Evolutionary conservation across 1,140 invertebrate genomes (phyloP).

Genomic region (Carcinoscorpius rotundicauda): DNA sequence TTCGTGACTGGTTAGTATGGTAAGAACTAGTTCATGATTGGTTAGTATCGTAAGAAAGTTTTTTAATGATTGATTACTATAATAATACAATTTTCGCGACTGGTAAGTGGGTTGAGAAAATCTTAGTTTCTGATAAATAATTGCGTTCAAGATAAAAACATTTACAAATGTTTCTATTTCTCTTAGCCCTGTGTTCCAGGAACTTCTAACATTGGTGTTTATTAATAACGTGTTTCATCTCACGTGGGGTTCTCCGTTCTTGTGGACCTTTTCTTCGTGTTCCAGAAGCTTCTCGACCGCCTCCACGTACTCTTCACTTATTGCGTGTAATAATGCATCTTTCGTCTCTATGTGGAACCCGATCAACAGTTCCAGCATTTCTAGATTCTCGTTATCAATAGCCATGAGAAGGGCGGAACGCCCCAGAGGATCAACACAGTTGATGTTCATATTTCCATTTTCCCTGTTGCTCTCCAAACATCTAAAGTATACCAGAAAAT

Average conservation of each 20-base stretch:
- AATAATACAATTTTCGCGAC: too few species aligned
- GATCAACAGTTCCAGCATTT: constrained; percentile 94
- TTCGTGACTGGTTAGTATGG: too few species aligned
- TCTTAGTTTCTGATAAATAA: too few species aligned
- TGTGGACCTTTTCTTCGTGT: constrained; percentile 73
- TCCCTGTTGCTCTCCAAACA: constrained; percentile 1
- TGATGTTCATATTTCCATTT: constrained; percentile 66
- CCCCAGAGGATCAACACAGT: constrained; percentile 92
- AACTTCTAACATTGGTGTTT: too few species aligned
- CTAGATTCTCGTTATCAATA: constrained; percentile 97
- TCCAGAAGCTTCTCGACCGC: constrained; percentile 90
- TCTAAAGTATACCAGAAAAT: constrained; percentile 28
- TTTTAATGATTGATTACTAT: too few species aligned
- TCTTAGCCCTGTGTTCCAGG: too few species aligned
- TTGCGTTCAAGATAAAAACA: too few species aligned
- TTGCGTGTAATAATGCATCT: constrained; percentile 89
- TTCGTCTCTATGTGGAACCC: constrained; percentile 73
- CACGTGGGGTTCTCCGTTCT: constrained; percentile 64
- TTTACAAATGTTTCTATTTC: too few species aligned
- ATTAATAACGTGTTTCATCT: constrained; percentile 29
- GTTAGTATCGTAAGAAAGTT: too few species aligned
- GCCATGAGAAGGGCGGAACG: constrained; percentile 85
- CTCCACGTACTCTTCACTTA: constrained; percentile 95
- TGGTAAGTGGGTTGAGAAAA: too few species aligned
- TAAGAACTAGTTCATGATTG: too few species aligned